Evolutionary conservation across 2,888 invertebrate species (phyloP), one percentile per base, ranked within the genome.

Genomic region (Caprella mutica): DNA sequence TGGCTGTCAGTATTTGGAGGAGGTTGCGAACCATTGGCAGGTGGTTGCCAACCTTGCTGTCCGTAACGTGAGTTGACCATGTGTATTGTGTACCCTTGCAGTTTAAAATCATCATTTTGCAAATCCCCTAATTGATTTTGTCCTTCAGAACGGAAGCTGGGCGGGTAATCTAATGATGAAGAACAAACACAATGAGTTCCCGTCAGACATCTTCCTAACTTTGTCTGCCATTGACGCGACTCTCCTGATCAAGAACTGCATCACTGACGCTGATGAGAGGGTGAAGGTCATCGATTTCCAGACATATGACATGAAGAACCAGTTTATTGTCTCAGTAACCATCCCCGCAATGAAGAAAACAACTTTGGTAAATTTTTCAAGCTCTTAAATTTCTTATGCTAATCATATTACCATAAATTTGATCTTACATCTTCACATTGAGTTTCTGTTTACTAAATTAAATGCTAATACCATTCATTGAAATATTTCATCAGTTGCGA

Each of bases 141-240:
- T 27, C 12, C 5, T 24, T 21, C 54, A 60, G 60, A 40, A 48
- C 35, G 66, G 62, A 35, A 55, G 56, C 17, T 56, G 65, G 56
- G 71, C 71, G 3, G 73, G 73, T 1, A 73, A 72, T 56, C 63
- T 73, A 40, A 70, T 71, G 68, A 59, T 72, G 66, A 72, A 72
- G 55, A 67, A 71, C 59, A 52, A 64, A 3, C 71, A 72, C 54
- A 65, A 65, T n/a, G 72, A 71, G 6, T 73, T 73, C 58, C 69
- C 70, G 3, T 73, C 73, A 6, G 73, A 73, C 59, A 59, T 72
- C 14, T 67, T 67, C 50, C 39, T 66, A 5, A 56, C 64, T 3
- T 51, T 67, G 40, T 53, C 63, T 14, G 53, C 55, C 8, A 57
- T 58, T 9, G 62, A 65, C 6, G 66, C 67, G 17, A 46, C 55